Base-by-base conservation (phyloP, 2,888 invertebrate species). In the Julus scanicus region DNA sequence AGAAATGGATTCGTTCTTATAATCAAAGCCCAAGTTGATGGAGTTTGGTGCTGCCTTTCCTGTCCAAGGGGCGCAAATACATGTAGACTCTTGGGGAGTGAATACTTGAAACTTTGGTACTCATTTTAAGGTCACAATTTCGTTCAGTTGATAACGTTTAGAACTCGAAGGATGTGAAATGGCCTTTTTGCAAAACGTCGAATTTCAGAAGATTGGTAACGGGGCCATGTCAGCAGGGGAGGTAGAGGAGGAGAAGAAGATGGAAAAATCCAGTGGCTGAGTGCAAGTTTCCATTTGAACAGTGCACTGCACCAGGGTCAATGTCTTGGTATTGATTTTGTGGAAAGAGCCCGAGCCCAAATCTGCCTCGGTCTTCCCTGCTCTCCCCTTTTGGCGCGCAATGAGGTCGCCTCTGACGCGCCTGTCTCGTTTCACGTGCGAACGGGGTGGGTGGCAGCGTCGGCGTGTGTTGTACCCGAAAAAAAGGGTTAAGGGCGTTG, bases 401-500 rank as follows among this genome's bases (percentile, higher is more conserved):
- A 57, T 57, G 57, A 17, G 57, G 57, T 57, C 57, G 57, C 57
- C 29, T 29, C 29, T 29, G 29, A 29, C 29, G 29, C 29, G 29
- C 29, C 57, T 57, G 57, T 57, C 57, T 57, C 57, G 57, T 57
- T 57, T 57, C 57, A 57, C 57, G 53, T 53, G 57, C 4, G 57
- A 29, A 29, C 13, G 15, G 53, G 53, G 53, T 9, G 53, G 15
- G 29, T 29, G 29, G 29, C n/a, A n/a, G n/a, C 53, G n/a, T 17
- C 17, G 57, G 57, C n/a, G 57, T 2, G 13, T 13, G 57, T 13
- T 49, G 29, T 29, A 29, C 53, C 53, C 57, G n/a, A 57, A 57
- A 29, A 29, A 57, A 57, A 57, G 57, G 57, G 57, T 57, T 57
- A 57, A 57, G 57, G 57, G 57, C 57, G 57, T 57, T 57, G 57